phyloP scores from a whole-genome alignment of 2,888 invertebrate species.

The Frankliniella fusca region DNA sequence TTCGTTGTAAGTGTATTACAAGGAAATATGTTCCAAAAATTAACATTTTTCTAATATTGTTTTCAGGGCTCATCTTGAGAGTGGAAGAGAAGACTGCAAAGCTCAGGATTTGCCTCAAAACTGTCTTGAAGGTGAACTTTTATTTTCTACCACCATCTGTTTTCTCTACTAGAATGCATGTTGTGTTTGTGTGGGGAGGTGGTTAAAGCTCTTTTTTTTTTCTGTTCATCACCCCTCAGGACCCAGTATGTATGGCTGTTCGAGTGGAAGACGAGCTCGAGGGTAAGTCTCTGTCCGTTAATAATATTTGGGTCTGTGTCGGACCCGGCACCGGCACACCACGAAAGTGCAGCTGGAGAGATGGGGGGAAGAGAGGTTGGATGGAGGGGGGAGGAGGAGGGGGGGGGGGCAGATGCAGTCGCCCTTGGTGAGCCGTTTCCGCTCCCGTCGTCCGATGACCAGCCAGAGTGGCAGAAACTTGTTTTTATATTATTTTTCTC shows the following conservation, averaged over 20 bases:
- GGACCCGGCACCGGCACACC: too few relatives aligned
- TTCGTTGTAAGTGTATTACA: too few relatives aligned
- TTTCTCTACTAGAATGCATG: too few relatives aligned
- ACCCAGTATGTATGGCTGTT: conserved; percentile 11
- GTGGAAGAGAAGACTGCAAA: not conserved
- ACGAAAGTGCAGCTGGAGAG: not conserved
- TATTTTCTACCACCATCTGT: too few relatives aligned
- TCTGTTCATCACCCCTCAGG: not conserved
- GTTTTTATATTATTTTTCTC: too few relatives aligned
- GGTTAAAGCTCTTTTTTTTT: not conserved
- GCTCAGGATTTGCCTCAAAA: not conserved
- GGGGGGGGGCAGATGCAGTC: conserved; percentile 5
- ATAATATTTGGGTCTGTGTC: too few relatives aligned
- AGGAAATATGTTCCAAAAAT: too few relatives aligned
- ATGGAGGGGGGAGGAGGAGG: not conserved
- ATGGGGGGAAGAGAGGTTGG: not conserved
- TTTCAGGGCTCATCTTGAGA: conserved; percentile 12
- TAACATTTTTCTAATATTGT: not conserved
- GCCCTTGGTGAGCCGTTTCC: conserved; percentile 4
- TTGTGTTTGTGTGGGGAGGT: too few relatives aligned
- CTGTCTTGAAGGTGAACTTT: not conserved
- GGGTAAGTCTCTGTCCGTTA: not conserved
- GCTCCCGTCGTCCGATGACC: not conserved
- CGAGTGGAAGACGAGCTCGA: not conserved
- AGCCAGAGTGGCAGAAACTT: too few relatives aligned